Evolutionary conservation across 64 coral and sea anemone genomes (phyloP).

Genomic region (Acropora tenuis): DNA sequence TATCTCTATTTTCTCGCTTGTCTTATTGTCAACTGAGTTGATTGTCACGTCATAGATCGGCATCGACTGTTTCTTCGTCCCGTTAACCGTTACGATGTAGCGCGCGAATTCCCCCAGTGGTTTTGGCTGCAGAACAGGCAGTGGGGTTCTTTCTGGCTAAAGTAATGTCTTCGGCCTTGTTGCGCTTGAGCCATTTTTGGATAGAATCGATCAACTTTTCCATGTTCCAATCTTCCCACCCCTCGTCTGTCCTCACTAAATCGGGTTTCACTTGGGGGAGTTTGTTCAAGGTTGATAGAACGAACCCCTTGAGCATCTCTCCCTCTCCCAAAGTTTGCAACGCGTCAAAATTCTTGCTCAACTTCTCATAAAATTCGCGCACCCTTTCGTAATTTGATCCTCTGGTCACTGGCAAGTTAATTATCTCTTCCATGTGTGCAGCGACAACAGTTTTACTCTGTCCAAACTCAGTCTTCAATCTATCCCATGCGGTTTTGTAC

Average conservation of each 20-base stretch:
- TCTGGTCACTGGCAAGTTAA: constrained; percentile 20
- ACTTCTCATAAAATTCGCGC: constrained; percentile 63
- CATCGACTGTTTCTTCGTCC: constrained; percentile 48
- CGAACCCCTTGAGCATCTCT: constrained; percentile 36
- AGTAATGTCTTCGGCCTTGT: constrained; percentile 68
- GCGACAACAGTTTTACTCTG: constrained; percentile 43
- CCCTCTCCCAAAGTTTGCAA: constrained; percentile 55
- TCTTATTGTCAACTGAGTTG: constrained; percentile 30
- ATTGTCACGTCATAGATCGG: constrained; percentile 60
- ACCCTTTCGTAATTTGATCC: constrained; percentile 53
- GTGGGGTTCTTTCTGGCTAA: constrained; percentile 31
- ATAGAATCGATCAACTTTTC: constrained; percentile 47
- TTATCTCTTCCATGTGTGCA: constrained; percentile 56
- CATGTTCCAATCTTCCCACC: constrained; percentile 85
- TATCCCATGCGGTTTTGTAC: constrained; percentile 62
- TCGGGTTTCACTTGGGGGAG: constrained; percentile 79
- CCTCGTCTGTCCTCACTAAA: constrained; percentile 64
- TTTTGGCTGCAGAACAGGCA: constrained; percentile 30
- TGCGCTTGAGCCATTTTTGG: constrained; percentile 74
- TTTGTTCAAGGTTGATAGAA: constrained; percentile 60
- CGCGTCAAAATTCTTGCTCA: constrained; percentile 67
- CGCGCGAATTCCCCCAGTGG: constrained; percentile 62
- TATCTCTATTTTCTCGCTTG: constrained; percentile 40
- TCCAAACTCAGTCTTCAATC: constrained; percentile 46
- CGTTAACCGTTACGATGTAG: constrained; percentile 62